A percentile compares a stretch with the other conserved stretches of the same genome.
Evolutionary conservation across 1,140 invertebrate genomes (phyloP).

Genomic region (Vollenhovia emeryi): DNA sequence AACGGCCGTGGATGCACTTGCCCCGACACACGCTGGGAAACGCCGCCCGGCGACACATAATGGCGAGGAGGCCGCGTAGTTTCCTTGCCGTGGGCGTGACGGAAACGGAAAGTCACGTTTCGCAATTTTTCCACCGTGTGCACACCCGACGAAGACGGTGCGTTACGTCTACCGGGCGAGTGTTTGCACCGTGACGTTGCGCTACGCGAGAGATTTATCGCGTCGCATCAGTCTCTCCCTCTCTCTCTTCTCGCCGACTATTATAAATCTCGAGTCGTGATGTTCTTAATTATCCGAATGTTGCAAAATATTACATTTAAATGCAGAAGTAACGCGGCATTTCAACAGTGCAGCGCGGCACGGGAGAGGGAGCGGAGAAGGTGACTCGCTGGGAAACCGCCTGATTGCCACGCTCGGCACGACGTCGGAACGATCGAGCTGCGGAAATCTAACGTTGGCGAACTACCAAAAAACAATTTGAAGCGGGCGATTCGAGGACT

Average conservation of each 20-base stretch:
- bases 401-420: conserved; percentile 33
- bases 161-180: not conserved
- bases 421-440: conserved; percentile 31
- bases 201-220: not conserved
- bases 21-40: conserved; percentile 33
- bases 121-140: conserved; percentile 25
- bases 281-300: not conserved
- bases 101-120: conserved; percentile 9
- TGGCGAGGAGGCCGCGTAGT: not conserved
- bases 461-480: conserved; percentile 64
- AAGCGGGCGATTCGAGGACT: not conserved
- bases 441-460: conserved; percentile 46
- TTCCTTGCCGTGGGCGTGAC: conserved; percentile 28
- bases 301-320: not conserved
- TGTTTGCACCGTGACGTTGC: conserved; percentile 12
- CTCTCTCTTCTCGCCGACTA: not conserved
- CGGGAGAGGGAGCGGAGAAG: not conserved
- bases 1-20: not conserved
- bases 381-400: not conserved
- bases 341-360: not conserved
- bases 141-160: not conserved
- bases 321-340: not conserved
- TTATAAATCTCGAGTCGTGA: not conserved
- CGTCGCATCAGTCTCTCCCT: not conserved
- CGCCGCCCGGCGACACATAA: not conserved